Percentiles rank a stretch among this genome's conserved stretches.
Conservation (phyloP, 2,888 invertebrate species). For the Panorpa germanica region DNA sequence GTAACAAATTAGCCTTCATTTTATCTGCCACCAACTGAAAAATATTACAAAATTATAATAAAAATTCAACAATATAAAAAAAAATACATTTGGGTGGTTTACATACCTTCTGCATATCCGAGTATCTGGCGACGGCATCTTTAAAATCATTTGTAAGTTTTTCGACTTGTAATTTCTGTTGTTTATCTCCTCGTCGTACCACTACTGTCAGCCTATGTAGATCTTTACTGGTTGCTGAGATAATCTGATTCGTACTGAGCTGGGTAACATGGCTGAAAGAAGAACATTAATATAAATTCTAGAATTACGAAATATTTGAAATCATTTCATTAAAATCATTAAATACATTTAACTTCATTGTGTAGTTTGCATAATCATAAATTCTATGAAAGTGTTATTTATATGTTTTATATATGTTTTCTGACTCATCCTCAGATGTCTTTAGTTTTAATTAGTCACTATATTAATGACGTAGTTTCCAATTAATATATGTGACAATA, state of each 20-base stretch:
- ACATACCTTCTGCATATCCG: conserved; percentile 58
- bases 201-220: conserved; percentile 50
- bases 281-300: too few relatives aligned
- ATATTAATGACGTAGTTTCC: too few relatives aligned
- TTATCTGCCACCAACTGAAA: conserved; percentile 41
- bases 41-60: conserved; percentile 8
- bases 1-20: conserved; percentile 41
- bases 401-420: too few relatives aligned
- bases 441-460: too few relatives aligned
- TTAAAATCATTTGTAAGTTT: conserved; percentile 67
- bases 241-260: conserved; percentile 51
- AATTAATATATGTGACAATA: too few relatives aligned
- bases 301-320: too few relatives aligned
- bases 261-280: conserved; percentile 49
- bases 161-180: conserved; percentile 68
- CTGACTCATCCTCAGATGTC: too few relatives aligned
- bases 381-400: too few relatives aligned
- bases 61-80: background rate
- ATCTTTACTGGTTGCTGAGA: conserved; percentile 53
- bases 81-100: conserved; percentile 6
- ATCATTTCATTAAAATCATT: too few relatives aligned
- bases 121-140: conserved; percentile 58
- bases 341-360: too few relatives aligned
- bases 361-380: too few relatives aligned
- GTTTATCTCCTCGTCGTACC: conserved; percentile 52